Percentiles rank a stretch among this genome's conserved stretches.
Conservation (phyloP, 2,888 invertebrate species). For the Actias luna region DNA sequence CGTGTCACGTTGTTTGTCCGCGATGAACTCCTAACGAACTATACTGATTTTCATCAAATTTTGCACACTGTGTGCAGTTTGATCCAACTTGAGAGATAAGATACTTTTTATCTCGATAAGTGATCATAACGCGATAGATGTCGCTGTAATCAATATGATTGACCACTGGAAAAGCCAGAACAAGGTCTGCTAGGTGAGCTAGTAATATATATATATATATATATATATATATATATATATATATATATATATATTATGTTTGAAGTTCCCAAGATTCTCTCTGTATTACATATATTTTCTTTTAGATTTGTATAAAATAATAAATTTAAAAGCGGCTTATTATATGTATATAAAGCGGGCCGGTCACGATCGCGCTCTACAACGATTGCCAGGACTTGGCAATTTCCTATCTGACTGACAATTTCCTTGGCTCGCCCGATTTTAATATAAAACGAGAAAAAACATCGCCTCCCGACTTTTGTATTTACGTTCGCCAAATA, state of each 20-base stretch:
- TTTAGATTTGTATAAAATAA: neutral
- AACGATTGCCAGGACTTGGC: conserved; percentile 45
- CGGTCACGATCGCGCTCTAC: conserved; percentile 54
- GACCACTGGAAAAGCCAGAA: no score
- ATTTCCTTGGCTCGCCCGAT: conserved; percentile 77
- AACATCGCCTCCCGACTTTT: conserved; percentile 59
- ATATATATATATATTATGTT: neutral
- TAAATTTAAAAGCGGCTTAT: neutral
- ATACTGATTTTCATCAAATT: no score
- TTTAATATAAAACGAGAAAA: conserved; percentile 81
- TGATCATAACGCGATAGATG: no score
- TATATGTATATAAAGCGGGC: conserved; percentile 39
- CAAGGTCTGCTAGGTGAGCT: no score
- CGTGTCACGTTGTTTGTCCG: no score
- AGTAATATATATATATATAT: no score
- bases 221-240: neutral
- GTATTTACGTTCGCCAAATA: conserved; percentile 38
- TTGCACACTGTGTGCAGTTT: no score
- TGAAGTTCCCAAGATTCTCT: neutral
- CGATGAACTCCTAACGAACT: no score
- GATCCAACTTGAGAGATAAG: no score
- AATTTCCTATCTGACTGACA: conserved; percentile 80
- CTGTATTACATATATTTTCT: neutral
- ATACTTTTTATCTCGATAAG: no score
- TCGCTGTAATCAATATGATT: no score